Conservation (phyloP, 2,888 invertebrate genomes). For the Philereme vetulata region DNA sequence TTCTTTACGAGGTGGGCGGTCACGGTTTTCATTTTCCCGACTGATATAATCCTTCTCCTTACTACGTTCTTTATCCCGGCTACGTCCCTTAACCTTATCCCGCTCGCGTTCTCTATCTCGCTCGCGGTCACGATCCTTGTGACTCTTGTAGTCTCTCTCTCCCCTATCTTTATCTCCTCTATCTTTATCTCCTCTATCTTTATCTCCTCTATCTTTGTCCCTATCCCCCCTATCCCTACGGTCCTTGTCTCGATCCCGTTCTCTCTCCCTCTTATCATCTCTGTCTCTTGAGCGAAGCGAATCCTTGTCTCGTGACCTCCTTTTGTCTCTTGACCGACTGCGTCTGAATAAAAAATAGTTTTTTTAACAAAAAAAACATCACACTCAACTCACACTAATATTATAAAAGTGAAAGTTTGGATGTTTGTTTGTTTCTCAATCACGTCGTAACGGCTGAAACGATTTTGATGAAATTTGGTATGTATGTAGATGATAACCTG, state of each 20-base stretch:
- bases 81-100: conserved; percentile 73
- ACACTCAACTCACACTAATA: too few relatives aligned
- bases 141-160: conserved; percentile 60
- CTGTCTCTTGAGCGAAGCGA: conserved; percentile 82
- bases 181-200: conserved; percentile 43
- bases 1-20: conserved; percentile 58
- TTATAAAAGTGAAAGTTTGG: too few relatives aligned
- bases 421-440: too few relatives aligned
- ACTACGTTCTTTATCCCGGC: conserved; percentile 56
- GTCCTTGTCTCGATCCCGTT: conserved; percentile 60
- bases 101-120: conserved; percentile 59
- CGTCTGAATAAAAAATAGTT: conserved; percentile 49
- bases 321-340: conserved; percentile 73
- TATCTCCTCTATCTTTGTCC: conserved; percentile 51
- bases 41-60: conserved; percentile 51
- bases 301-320: conserved; percentile 85
- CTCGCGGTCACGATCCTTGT: conserved; percentile 53
- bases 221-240: conserved; percentile 65
- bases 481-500: too few relatives aligned
- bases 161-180: conserved; percentile 68
- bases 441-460: too few relatives aligned
- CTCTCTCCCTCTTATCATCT: conserved; percentile 70
- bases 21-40: conserved; percentile 55
- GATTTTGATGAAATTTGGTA: too few relatives aligned
- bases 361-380: too few relatives aligned